Base-by-base conservation (phyloP, 2,113 vertebrate genomes). In the Charadrius vociferus region DNA sequence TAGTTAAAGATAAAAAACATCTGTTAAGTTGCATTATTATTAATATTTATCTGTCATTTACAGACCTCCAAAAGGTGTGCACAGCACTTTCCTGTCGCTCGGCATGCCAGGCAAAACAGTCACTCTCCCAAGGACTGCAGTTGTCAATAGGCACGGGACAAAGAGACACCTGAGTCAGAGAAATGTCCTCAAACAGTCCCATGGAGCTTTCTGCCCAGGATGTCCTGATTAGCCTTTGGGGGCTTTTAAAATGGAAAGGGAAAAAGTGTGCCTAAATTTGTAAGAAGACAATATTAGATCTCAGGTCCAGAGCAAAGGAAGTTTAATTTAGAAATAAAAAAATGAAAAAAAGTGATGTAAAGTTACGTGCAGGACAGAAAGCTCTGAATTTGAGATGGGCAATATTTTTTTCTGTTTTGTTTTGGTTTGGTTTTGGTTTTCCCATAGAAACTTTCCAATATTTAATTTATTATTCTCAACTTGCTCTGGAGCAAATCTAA, bases 1-100 rank as follows among this genome's bases (percentile, higher is more conserved):
- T 66, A 66, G 66, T 80, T 90, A 88, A 82, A 95, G 78, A 82
- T 91, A 87, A 58, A 92, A 91, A 93, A 91, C 70, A 91, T 70
- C 77, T 89, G 81, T 94, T 96, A 92, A 68, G 37, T 68, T 27
- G 12, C 49, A 16, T 79, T 87, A 70, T 79, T 96, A 66, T 87
- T 94, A 95, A 86, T 93, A 90, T 89, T 94, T 95, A 94, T 96
- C 93, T 96, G 70, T 50, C 94, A 89, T 49, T 96, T 93, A 39
- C 91, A 97, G 95, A 85, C 81, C 56, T 80, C 58, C 20, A 58
- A 58, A 95, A 89, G 43, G 61, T 97, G 72, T 89, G 65, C 93
- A 72, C 77, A 97, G 61, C 91, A 85, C 45, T 95, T 95, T 86
- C 23, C 36, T 75, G 15, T 55, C 63, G 68, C 84, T 91, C 62